Percentiles rank a stretch among this genome's conserved stretches.
These are phyloP conservation scores for Spermophilus dauricus DNA, from an alignment of 2,113 vertebrate species.

Conservation along the genomic window DNA sequence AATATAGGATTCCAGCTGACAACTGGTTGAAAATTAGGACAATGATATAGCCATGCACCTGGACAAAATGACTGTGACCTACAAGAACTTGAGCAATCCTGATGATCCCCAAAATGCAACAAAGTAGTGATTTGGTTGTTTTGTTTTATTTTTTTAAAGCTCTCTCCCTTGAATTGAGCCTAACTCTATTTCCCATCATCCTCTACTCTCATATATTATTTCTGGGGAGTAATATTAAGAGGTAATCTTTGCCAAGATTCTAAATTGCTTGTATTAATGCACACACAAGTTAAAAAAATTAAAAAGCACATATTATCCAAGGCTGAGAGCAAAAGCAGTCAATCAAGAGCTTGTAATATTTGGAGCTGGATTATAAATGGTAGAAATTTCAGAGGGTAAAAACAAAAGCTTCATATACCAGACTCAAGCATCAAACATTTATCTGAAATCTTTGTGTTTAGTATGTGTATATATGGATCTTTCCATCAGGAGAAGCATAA, in stretches of 20 bases:
- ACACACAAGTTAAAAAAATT: not conserved
- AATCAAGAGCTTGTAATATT: conserved; percentile 9
- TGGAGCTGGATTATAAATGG: conserved; percentile 33
- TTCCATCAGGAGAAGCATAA: conserved; percentile 10
- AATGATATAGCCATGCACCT: not conserved
- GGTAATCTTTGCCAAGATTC: conserved; percentile 16
- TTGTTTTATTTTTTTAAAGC: not conserved
- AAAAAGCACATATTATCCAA: not conserved
- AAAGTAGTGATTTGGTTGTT: not conserved
- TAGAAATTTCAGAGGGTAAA: not conserved
- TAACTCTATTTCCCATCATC: not conserved
- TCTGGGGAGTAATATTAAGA: conserved; percentile 39
- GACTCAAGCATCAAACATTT: conserved; percentile 18
- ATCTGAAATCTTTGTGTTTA: conserved; percentile 54
- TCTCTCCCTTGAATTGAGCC: not conserved
- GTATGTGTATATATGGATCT: conserved; percentile 38
- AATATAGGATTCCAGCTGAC: not conserved
- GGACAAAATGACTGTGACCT: not conserved
- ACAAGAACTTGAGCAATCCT: not conserved
- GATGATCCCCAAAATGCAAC: not conserved
- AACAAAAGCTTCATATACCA: not conserved
- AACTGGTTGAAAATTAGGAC: conserved; percentile 24
- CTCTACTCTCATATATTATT: not conserved
- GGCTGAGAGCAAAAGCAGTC: not conserved
- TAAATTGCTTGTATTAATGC: conserved; percentile 62